Evolutionary conservation across 2,797 vertebrate genomes (phyloP).

Genomic region (Cephalopachus bancanus): DNA sequence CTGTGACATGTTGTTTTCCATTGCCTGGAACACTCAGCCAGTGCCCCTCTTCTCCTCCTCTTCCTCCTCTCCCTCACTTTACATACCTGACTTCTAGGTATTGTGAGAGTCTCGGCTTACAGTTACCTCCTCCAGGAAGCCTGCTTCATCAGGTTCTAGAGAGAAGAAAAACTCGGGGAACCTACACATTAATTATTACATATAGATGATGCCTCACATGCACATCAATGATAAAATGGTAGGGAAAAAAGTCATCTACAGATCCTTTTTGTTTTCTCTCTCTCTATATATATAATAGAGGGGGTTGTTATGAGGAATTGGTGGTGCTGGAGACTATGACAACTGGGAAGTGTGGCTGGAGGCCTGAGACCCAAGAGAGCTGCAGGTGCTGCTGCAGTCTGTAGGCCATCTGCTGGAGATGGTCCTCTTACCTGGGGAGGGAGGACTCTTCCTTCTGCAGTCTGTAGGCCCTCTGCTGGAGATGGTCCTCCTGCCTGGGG

Average conservation of each 20-base stretch:
- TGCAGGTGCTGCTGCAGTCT: background rate
- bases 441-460: background rate
- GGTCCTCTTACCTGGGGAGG: background rate
- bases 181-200: too few relatives aligned
- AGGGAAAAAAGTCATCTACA: background rate
- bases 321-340: background rate
- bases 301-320: background rate
- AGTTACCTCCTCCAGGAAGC: conserved; percentile 17
- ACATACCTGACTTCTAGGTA: background rate
- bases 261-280: background rate
- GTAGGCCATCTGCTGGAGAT: background rate
- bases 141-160: background rate
- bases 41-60: background rate
- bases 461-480: background rate
- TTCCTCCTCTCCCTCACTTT: background rate
- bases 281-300: background rate
- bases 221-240: background rate
- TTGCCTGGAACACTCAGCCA: background rate
- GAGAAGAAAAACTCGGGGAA: background rate
- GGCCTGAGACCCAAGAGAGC: background rate
- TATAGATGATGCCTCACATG: background rate
- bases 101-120: background rate
- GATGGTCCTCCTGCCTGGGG: background rate
- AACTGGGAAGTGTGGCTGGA: background rate
- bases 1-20: background rate